Evolutionary conservation across 2,113 vertebrate species (phyloP), one percentile per base, ranked within the genome.

Genomic region (Dipodomys spectabilis): DNA sequence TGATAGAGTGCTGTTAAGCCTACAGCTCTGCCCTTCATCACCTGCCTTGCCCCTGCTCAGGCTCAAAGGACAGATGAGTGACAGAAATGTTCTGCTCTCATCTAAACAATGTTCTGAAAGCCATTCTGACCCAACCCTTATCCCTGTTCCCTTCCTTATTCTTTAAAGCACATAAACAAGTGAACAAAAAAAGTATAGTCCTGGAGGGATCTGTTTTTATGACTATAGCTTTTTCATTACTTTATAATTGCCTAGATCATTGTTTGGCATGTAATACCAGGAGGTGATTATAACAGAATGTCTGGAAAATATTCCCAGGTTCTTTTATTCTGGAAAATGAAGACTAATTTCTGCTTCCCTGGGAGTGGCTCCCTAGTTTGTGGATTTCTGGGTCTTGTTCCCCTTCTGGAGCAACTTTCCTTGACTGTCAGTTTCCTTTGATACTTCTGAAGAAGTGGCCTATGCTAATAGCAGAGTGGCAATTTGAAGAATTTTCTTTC

Each of bases 21-120:
- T 62, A 5, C 71, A 73, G 35, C 39, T 28, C 78, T 86, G 57
- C 11, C 23, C 49, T 84, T 45, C 18, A 35, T 6, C 45, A 57
- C 44, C 44, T 88, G 16, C 35, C 79, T 88, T 25, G 73, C 30
- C 35, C 69, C 10, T 68, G 53, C 9, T 49, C 19, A 74, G 65
- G 25, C 45, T 79, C 79, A 62, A 84, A 88, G 45, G 45, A 23
- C 74, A 86, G 27, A 45, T 25, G 28, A 82, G 20, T 69, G 15
- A 88, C n/a, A 84, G 28, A 18, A 86, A 15, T 69, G 28, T 65
- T 68, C 30, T 64, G 30, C 32, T 75, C 32, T 75, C 85, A 44
- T 35, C 91, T 64, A 45, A 60, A 82, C 62, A 28, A 39, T 82
- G 64, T 89, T 89, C 74, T 90, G 65, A 67, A 62, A 94, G 44